phyloP scores from a whole-genome alignment of 2,888 invertebrate species.

The Tetropium fuscum region DNA sequence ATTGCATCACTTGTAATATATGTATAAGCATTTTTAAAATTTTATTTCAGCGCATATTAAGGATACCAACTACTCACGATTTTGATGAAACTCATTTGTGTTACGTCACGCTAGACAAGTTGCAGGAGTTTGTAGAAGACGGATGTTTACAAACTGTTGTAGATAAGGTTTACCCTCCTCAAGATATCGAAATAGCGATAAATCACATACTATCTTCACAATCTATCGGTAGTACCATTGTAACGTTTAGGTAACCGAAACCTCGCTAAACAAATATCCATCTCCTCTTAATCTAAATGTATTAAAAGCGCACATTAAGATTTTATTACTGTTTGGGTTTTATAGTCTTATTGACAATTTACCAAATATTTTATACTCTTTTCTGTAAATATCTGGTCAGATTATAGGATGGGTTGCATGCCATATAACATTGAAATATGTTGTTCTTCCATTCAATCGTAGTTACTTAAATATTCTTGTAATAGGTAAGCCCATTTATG shows the following conservation, averaged over 20 bases:
- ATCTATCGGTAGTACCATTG: slow-evolving; percentile 63
- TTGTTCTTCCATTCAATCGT: too few relatives aligned
- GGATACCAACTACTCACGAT: slow-evolving; percentile 52
- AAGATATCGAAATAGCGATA: slow-evolving; percentile 62
- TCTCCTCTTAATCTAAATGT: background rate
- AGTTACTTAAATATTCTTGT: too few relatives aligned
- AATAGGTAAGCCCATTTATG: too few relatives aligned
- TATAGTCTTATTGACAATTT: too few relatives aligned
- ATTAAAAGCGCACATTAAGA: background rate
- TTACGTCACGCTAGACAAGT: slow-evolving; percentile 57
- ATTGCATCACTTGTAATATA: too few relatives aligned
- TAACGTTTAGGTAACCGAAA: slow-evolving; percentile 59
- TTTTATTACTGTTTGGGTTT: too few relatives aligned
- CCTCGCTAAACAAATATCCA: background rate
- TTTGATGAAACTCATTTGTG: slow-evolving; percentile 63
- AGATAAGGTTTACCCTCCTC: slow-evolving; percentile 66
- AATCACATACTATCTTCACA: slow-evolving; percentile 59
- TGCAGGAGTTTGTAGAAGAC: slow-evolving; percentile 67
- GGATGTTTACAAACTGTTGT: slow-evolving; percentile 71
- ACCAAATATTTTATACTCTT: too few relatives aligned
- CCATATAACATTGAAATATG: too few relatives aligned
- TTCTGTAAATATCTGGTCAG: too few relatives aligned
- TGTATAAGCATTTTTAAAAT: background rate
- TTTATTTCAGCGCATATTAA: slow-evolving; percentile 60
- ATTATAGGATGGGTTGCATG: too few relatives aligned